Conservation (phyloP, 2,797 vertebrate species). For the Mormyrus proboscirostris region DNA sequence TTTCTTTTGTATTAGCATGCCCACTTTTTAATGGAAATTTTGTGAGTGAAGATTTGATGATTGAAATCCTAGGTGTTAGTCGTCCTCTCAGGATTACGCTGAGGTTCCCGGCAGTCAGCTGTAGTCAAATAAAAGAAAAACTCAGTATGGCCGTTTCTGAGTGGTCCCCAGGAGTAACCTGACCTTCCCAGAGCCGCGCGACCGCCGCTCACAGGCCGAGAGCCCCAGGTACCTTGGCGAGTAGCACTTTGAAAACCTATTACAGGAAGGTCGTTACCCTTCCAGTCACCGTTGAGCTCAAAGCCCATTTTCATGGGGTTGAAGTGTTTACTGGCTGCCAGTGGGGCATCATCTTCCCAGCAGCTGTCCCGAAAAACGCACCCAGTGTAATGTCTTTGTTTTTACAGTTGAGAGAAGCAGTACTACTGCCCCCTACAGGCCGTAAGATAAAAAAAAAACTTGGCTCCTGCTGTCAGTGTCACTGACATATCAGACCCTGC, state of each 20-base stretch:
- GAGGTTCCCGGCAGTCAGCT: neutral
- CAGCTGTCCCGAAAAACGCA: neutral
- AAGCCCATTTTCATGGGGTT: neutral
- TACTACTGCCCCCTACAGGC: neutral
- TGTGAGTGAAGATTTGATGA: neutral
- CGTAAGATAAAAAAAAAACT: neutral
- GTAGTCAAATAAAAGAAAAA: neutral
- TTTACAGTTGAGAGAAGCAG: neutral
- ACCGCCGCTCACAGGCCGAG: neutral
- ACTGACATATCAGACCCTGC: neutral
- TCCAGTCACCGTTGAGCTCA: neutral
- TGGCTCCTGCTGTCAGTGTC: neutral
- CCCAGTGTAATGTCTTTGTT: neutral
- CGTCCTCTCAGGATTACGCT: neutral
- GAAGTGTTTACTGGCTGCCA: neutral
- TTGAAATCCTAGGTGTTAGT: neutral
- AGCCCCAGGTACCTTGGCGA: neutral
- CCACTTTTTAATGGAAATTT: neutral
- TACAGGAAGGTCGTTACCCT: constrained; percentile 6
- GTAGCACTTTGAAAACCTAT: neutral
- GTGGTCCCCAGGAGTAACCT: neutral
- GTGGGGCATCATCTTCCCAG: neutral
- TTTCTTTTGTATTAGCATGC: neutral
- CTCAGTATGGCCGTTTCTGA: neutral
- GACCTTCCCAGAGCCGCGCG: neutral